These are phyloP conservation scores for Aurelia sp. DNA, from an alignment of 30 jellyfish, hydroid and myxozoan genomes.

Conservation along the genomic window DNA sequence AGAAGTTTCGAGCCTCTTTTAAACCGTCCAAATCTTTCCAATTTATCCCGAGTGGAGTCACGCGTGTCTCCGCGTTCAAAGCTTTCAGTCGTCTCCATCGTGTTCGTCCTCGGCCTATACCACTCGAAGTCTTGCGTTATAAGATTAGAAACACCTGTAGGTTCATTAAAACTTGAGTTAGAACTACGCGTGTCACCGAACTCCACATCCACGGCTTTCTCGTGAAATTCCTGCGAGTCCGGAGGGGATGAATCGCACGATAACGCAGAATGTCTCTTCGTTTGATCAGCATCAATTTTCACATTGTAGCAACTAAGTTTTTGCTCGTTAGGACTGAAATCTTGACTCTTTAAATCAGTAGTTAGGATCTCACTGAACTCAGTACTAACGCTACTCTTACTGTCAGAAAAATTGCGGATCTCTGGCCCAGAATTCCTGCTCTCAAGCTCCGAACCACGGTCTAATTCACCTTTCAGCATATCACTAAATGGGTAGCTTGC, in stretches of 20 bases:
- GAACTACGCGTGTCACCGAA: not conserved
- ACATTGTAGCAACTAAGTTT: conserved; percentile 33
- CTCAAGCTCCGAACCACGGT: not conserved
- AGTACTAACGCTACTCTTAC: not conserved
- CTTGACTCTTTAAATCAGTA: not conserved
- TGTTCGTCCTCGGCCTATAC: conserved; percentile 28
- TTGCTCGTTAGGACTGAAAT: not conserved
- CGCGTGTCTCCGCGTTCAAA: conserved; percentile 26
- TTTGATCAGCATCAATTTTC: not conserved
- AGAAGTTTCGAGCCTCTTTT: conserved; percentile 65
- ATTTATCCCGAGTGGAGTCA: conserved; percentile 49
- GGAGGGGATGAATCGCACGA: conserved; percentile 22
- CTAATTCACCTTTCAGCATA: not conserved
- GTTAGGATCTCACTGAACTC: not conserved
- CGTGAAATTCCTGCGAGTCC: conserved; percentile 40
- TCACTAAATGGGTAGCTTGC: conserved; percentile 1
- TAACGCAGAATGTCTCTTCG: not conserved
- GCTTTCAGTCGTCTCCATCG: conserved; percentile 4
- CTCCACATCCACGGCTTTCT: conserved; percentile 42
- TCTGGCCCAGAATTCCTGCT: too few relatives aligned
- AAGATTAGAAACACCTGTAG: conserved; percentile 15
- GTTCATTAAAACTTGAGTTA: not conserved
- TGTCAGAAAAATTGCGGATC: not conserved
- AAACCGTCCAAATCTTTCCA: conserved; percentile 56
- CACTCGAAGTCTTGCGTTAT: conserved; percentile 64